Evolutionary conservation across 2,888 invertebrate species (phyloP).

Genomic region (Danaus chrysippus): DNA sequence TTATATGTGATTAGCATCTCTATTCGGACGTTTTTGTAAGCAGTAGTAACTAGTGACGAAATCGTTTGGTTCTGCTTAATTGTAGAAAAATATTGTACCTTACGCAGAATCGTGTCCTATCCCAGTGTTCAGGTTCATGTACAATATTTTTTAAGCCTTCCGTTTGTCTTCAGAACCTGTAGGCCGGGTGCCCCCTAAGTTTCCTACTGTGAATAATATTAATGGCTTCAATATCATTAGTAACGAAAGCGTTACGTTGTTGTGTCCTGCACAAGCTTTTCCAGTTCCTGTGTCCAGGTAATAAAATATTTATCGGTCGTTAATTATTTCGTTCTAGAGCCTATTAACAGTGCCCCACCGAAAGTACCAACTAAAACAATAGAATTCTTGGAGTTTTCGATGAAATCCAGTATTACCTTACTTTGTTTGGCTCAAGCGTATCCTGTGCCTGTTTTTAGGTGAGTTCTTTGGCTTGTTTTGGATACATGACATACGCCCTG

Average conservation of each 20-base stretch:
- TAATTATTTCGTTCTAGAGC: constrained; percentile 76
- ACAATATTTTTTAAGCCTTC: constrained; percentile 15
- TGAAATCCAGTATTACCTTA: constrained; percentile 78
- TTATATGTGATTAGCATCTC: no score
- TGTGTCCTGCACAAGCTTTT: constrained; percentile 85
- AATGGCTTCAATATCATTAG: constrained; percentile 73
- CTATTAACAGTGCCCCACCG: constrained; percentile 84
- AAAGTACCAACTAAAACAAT: constrained; percentile 80
- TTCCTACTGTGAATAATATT: constrained; percentile 84
- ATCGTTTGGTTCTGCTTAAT: neutral
- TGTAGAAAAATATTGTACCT: neutral
- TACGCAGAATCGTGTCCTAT: neutral
- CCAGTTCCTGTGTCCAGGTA: constrained; percentile 83
- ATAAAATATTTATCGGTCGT: constrained; percentile 40
- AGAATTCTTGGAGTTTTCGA: constrained; percentile 64
- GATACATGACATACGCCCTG: constrained; percentile 4
- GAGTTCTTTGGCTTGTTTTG: constrained; percentile 50
- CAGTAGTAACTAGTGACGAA: no score
- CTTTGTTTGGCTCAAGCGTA: constrained; percentile 85
- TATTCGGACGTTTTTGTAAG: no score
- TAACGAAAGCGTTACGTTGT: constrained; percentile 79
- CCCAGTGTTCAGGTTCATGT: constrained; percentile 3
- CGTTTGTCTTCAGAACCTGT: constrained; percentile 73
- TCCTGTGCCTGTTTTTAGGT: constrained; percentile 85
- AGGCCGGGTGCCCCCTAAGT: constrained; percentile 83